Conservation (phyloP, 1,140 invertebrate species). For the Hylyphantes graminicola region DNA sequence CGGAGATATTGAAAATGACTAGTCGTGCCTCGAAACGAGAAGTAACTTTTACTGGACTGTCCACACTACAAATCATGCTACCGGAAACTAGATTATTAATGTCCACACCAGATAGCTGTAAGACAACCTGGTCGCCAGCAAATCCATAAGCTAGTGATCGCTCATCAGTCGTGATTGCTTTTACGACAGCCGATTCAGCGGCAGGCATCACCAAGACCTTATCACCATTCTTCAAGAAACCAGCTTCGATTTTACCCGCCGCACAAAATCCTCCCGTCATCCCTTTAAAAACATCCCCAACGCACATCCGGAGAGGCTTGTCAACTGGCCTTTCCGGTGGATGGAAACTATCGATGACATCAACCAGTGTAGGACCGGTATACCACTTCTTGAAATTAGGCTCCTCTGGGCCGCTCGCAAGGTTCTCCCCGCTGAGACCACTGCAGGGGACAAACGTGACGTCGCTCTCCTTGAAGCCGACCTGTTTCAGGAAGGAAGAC, state of each 20-base stretch:
- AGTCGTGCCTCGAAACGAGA: slow-evolving; percentile 88
- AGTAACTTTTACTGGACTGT: slow-evolving; percentile 80
- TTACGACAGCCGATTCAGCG: slow-evolving; percentile 81
- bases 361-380: slow-evolving; percentile 81
- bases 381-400: slow-evolving; percentile 84
- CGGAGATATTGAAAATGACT: slow-evolving; percentile 90
- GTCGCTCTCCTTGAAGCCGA: slow-evolving; percentile 91
- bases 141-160: slow-evolving; percentile 79
- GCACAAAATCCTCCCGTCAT: slow-evolving; percentile 86
- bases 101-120: slow-evolving; percentile 82
- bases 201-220: slow-evolving; percentile 89
- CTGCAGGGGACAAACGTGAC: slow-evolving; percentile 95
- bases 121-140: slow-evolving; percentile 91
- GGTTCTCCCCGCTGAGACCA: slow-evolving; percentile 93
- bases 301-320: slow-evolving; percentile 89
- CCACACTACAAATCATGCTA: slow-evolving; percentile 84
- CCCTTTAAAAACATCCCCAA: slow-evolving; percentile 96
- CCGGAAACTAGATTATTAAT: slow-evolving; percentile 83
- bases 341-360: slow-evolving; percentile 88
- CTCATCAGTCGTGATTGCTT: slow-evolving; percentile 81
- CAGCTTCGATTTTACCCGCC: slow-evolving; percentile 90
- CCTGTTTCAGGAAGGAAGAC: slow-evolving; percentile 89
- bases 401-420: slow-evolving; percentile 78
- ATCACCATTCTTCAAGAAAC: slow-evolving; percentile 85
- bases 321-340: slow-evolving; percentile 81